Evolutionary conservation across 1,140 invertebrate genomes (phyloP).

Genomic region (Drosophila grimshawi): DNA sequence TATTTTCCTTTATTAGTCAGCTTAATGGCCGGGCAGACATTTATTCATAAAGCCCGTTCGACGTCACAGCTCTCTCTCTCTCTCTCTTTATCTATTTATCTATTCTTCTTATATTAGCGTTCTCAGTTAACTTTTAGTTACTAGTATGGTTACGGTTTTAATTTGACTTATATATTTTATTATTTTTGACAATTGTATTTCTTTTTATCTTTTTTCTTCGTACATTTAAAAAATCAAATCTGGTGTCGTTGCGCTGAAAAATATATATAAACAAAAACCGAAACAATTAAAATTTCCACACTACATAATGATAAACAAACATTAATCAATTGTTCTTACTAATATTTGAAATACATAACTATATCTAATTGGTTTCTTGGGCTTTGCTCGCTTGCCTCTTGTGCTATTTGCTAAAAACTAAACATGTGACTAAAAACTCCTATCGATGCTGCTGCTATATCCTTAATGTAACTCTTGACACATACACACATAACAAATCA

Average conservation of each 20-base stretch:
- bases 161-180: constrained; percentile 59
- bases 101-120: constrained; percentile 53
- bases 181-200: constrained; percentile 81
- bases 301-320: constrained; percentile 40
- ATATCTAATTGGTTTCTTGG: constrained; percentile 50
- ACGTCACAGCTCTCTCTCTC: constrained; percentile 41
- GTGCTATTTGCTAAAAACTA: constrained; percentile 58
- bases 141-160: constrained; percentile 73
- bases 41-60: constrained; percentile 42
- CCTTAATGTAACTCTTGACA: constrained; percentile 16
- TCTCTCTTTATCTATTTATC: constrained; percentile 39
- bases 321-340: constrained; percentile 50
- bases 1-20: constrained; percentile 51
- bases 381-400: constrained; percentile 79
- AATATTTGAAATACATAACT: constrained; percentile 31
- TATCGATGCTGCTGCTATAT: constrained; percentile 46
- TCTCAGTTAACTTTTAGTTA: constrained; percentile 60
- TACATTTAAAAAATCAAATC: constrained; percentile 58
- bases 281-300: constrained; percentile 56
- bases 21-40: constrained; percentile 63
- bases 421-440: constrained; percentile 47
- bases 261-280: constrained; percentile 33
- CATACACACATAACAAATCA: constrained; percentile 7
- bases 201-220: constrained; percentile 75
- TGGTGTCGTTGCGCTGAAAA: constrained; percentile 79